Conservation (phyloP, 1,140 invertebrate genomes). For the Leptinotarsa texana region DNA sequence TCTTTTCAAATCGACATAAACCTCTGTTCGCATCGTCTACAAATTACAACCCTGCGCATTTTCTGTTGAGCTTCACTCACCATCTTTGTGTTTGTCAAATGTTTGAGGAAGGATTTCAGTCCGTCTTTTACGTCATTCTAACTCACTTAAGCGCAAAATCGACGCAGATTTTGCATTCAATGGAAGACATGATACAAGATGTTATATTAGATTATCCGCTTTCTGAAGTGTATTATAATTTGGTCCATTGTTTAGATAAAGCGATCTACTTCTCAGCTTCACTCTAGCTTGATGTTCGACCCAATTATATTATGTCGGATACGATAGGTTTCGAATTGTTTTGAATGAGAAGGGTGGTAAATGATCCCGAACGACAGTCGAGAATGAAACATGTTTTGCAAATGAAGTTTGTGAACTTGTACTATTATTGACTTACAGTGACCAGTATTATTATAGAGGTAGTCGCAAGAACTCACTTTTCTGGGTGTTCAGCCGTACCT, state of each 20-base stretch:
- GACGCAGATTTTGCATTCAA: slow-evolving; percentile 20
- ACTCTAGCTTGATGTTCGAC: slow-evolving; percentile 5
- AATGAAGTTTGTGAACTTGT: too few species aligned
- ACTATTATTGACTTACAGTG: too few species aligned
- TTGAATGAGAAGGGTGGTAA: neutral
- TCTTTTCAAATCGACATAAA: too few species aligned
- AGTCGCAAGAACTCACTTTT: too few species aligned
- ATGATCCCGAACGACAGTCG: neutral
- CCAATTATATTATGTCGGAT: slow-evolving; percentile 3
- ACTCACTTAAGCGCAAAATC: slow-evolving; percentile 39
- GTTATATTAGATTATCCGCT: slow-evolving; percentile 33
- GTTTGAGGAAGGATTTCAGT: neutral
- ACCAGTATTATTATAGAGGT: too few species aligned
- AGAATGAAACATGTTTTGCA: too few species aligned
- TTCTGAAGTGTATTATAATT: slow-evolving; percentile 31
- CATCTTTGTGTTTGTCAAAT: neutral
- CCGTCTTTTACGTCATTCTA: slow-evolving; percentile 24
- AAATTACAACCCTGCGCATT: neutral
- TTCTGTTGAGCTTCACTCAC: neutral
- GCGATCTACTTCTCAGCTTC: slow-evolving; percentile 18
- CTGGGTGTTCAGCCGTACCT: too few species aligned
- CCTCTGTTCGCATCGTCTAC: too few species aligned
- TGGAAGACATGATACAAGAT: slow-evolving; percentile 27
- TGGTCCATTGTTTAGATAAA: slow-evolving; percentile 36
- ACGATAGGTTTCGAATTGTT: neutral